Evolutionary conservation across 2,113 vertebrate genomes (phyloP).

Genomic region (Vidua macroura): DNA sequence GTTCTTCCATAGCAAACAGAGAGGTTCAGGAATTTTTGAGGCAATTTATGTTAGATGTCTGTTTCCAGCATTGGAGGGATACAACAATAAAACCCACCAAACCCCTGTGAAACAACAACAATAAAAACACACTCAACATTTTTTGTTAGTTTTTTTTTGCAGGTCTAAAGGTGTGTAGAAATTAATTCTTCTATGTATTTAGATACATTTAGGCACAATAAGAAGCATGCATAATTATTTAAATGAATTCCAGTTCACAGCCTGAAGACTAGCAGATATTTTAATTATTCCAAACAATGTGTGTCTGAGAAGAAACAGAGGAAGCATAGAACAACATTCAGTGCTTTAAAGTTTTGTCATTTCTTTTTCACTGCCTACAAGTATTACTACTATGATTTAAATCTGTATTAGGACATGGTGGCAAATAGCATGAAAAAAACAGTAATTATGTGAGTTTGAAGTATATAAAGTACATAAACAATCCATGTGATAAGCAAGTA

Average conservation of each 20-base stretch:
- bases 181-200: neutral
- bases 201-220: neutral
- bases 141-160: neutral
- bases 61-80: rapidly evolving
- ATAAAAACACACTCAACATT: neutral
- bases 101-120: neutral
- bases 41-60: neutral
- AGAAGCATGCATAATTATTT: neutral
- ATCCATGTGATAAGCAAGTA: neutral
- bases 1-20: neutral
- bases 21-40: neutral
- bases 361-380: neutral
- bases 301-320: neutral
- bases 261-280: neutral
- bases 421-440: neutral
- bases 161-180: neutral
- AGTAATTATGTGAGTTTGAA: neutral
- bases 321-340: neutral
- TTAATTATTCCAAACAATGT: neutral
- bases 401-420: neutral
- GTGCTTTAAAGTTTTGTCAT: neutral
- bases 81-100: neutral
- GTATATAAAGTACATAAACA: neutral
- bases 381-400: neutral
- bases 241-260: neutral